These are phyloP conservation scores for Linurgus olivaceus DNA, from an alignment of 2,797 vertebrate genomes.

Conservation along the genomic window DNA sequence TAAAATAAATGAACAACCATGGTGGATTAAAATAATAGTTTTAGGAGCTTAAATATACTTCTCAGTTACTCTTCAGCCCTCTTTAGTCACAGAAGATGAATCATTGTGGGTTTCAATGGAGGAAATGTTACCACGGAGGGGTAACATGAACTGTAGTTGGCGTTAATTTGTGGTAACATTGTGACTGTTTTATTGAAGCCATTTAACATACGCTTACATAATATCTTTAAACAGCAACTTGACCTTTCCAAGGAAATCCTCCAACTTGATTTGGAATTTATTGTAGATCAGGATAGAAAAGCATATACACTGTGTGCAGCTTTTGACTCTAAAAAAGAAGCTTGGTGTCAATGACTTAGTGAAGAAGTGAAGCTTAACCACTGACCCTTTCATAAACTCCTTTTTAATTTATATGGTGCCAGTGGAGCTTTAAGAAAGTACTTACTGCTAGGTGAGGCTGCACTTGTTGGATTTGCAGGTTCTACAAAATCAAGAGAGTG, in stretches of 20 bases:
- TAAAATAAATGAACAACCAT: not conserved
- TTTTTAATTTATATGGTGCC: not conserved
- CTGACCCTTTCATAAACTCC: not conserved
- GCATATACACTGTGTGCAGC: not conserved
- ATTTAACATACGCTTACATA: conserved; percentile 7
- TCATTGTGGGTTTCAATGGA: conserved; percentile 15
- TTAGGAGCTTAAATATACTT: not conserved
- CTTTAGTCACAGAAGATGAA: not conserved
- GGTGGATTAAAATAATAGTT: not conserved
- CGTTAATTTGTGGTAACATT: not conserved
- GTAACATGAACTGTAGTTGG: not conserved
- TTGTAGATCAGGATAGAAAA: not conserved
- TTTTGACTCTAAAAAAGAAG: not conserved
- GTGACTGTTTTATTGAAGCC: not conserved
- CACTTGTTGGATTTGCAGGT: not conserved
- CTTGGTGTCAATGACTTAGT: not conserved
- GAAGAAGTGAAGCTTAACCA: not conserved
- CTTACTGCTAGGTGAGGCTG: not conserved
- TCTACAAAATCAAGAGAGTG: not conserved
- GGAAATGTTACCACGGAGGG: not conserved
- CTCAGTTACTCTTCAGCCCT: not conserved
- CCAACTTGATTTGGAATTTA: not conserved
- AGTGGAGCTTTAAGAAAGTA: not conserved
- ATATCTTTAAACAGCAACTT: conserved; percentile 42
- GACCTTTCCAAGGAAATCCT: conserved; percentile 11